Percentiles rank a stretch among this genome's conserved stretches.
phyloP scores from a whole-genome alignment of 2,113 vertebrate species.

The Danio rerio region GRCz12tu NC_133197.1:4870501-4871000 shows the following conservation, averaged over 20 bases:
- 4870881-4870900: not conserved
- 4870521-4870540: too few relatives aligned
- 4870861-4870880: conserved; percentile 17
- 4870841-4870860: conserved; percentile 12
- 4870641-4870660: not conserved
- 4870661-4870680: not conserved
- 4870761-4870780: conserved; percentile 28
- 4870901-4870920: not conserved
- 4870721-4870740: not conserved
- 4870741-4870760: conserved; percentile 31
- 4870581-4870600: not conserved
- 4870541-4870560: too few relatives aligned
- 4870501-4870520: too few relatives aligned
- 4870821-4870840: conserved; percentile 43
- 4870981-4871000: not conserved
- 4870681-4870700: conserved; percentile 13
- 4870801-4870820: conserved; percentile 12
- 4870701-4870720: conserved; percentile 21
- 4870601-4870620: not conserved
- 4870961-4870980: not conserved
- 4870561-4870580: not conserved
- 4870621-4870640: not conserved
- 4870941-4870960: not conserved
- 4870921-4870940: conserved; percentile 7
- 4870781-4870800: conserved; percentile 18